Evolutionary conservation across 1,140 invertebrate species (phyloP).

Genomic region (Tenebrio molitor): DNA sequence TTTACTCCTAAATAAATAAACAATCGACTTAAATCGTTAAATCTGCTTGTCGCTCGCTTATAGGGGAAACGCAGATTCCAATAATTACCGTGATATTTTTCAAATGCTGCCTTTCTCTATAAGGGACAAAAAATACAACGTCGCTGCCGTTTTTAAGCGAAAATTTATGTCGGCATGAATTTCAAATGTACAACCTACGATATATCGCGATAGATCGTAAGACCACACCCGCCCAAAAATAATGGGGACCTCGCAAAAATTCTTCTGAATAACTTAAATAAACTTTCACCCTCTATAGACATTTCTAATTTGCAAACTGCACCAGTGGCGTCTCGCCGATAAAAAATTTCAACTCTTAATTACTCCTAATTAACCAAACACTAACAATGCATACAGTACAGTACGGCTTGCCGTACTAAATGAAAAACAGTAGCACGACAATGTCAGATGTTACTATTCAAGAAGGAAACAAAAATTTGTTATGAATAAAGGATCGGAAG

Average conservation of each 20-base stretch:
- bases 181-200: conserved; percentile 14
- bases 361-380: no score
- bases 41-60: conserved; percentile 20
- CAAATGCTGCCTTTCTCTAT: conserved; percentile 9
- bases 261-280: conserved; percentile 7
- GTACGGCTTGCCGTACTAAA: no score
- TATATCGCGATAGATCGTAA: conserved; percentile 25
- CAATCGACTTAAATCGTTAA: conserved; percentile 30
- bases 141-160: conserved; percentile 15
- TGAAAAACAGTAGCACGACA: no score
- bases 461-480: no score
- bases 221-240: neutral
- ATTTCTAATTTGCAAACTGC: no score
- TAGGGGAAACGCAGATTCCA: conserved; percentile 22
- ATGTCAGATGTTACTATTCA: no score
- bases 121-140: conserved; percentile 15
- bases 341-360: no score
- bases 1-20: conserved; percentile 36
- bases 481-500: no score
- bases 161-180: conserved; percentile 34
- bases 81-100: conserved; percentile 32
- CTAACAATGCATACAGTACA: no score
- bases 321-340: no score
- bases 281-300: no score
- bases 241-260: conserved; percentile 5